Evolutionary conservation across 2,797 vertebrate genomes (phyloP).

Genomic region (Platalea minor): DNA sequence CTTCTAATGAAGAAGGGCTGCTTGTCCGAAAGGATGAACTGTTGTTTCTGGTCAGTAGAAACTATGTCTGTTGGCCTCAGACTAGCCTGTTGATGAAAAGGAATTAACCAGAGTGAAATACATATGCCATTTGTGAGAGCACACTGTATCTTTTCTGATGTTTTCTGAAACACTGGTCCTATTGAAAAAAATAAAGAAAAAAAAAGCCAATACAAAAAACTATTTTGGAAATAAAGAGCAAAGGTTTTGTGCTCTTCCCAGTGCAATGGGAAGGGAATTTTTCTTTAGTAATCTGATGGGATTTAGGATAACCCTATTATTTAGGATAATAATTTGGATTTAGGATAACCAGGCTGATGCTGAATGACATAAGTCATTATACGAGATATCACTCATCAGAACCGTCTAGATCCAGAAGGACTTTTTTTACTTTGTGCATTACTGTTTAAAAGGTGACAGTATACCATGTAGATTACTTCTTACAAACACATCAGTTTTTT

Average conservation of each 20-base stretch:
- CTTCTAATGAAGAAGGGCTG: background rate
- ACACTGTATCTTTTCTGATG: background rate
- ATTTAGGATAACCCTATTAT: background rate
- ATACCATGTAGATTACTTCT: background rate
- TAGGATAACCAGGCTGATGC: background rate
- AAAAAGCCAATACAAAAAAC: background rate
- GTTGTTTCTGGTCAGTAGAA: background rate
- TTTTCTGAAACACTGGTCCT: background rate
- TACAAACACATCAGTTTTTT: background rate
- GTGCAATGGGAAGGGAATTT: background rate
- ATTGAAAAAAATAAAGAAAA: background rate
- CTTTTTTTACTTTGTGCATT: background rate
- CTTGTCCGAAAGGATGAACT: background rate
- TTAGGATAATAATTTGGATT: background rate
- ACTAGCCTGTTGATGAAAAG: background rate
- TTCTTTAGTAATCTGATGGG: background rate
- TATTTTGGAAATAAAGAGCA: background rate
- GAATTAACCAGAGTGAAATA: background rate
- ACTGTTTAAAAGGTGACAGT: background rate
- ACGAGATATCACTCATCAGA: background rate
- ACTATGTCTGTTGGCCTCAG: background rate
- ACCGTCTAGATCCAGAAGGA: background rate
- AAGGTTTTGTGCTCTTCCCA: background rate
- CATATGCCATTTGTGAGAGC: background rate
- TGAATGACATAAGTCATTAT: background rate